Evolutionary conservation across 2,797 vertebrate genomes (phyloP).

Genomic region (Poeciliopsis paucimaculata): DNA sequence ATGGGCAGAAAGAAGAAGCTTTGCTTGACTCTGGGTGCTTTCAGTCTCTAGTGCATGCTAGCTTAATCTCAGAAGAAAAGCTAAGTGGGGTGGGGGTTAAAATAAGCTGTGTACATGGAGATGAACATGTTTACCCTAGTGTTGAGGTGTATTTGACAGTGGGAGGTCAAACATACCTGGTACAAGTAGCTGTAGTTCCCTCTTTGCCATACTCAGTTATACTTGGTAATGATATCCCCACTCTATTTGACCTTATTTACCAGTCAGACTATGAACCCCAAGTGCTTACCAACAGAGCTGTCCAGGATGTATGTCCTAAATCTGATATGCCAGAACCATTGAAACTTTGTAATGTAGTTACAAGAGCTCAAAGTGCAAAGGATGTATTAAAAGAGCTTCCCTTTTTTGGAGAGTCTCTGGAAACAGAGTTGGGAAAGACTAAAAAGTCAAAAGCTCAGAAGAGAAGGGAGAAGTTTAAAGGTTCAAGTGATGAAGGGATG

Average conservation of each 20-base stretch:
- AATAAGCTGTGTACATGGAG: constrained; percentile 13
- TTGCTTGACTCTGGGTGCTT: constrained; percentile 5
- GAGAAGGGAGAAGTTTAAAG: too few relatives aligned
- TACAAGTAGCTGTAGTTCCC: constrained; percentile 9
- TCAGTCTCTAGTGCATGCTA: neutral
- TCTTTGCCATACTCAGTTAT: constrained; percentile 18
- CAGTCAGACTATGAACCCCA: neutral
- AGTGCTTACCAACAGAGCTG: too few relatives aligned
- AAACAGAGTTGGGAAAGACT: neutral
- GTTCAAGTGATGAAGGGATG: too few relatives aligned
- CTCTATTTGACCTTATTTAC: neutral
- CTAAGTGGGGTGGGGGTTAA: neutral
- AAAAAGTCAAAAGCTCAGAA: too few relatives aligned
- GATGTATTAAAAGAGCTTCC: neutral
- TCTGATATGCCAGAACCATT: neutral
- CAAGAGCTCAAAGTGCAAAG: constrained; percentile 7
- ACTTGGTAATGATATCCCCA: constrained; percentile 19
- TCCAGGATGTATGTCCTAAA: neutral
- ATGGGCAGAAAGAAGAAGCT: neutral
- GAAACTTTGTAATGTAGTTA: constrained; percentile 3
- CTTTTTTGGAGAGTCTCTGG: constrained; percentile 2
- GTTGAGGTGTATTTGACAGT: too few relatives aligned
- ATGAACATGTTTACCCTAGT: too few relatives aligned
- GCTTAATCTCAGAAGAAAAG: neutral
- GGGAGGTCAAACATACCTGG: constrained; percentile 18